Evolutionary conservation across 2,888 invertebrate species (phyloP).

Genomic region (Lepidochrysops patricia): DNA sequence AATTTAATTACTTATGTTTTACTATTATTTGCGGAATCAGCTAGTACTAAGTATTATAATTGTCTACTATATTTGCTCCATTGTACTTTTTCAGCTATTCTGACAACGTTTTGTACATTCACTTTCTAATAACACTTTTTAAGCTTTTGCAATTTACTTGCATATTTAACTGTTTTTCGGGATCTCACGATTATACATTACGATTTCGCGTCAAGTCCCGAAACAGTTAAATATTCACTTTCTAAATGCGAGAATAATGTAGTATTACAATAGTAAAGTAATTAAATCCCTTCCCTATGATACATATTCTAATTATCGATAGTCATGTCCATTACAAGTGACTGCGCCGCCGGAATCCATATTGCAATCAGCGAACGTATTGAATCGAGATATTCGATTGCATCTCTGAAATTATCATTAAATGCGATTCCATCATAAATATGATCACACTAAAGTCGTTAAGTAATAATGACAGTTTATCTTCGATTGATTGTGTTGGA

Average conservation of each 20-base stretch:
- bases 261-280: neutral
- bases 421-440: neutral
- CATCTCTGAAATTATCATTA: neutral
- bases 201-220: too few relatives aligned
- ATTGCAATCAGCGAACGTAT: conserved; percentile 4
- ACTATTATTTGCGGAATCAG: too few relatives aligned
- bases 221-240: neutral
- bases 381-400: neutral
- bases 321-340: neutral
- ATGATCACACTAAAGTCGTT: neutral
- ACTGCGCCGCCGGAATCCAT: neutral
- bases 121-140: too few relatives aligned
- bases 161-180: too few relatives aligned
- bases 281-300: neutral
- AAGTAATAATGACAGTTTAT: neutral
- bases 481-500: neutral
- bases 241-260: neutral
- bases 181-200: too few relatives aligned
- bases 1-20: too few relatives aligned
- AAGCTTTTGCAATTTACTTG: too few relatives aligned
- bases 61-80: too few relatives aligned
- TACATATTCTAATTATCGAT: neutral
- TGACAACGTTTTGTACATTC: too few relatives aligned
- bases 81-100: too few relatives aligned
- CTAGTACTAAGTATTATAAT: too few relatives aligned